These are phyloP conservation scores for cattle (Bos taurus) DNA, from an alignment of 2,113 vertebrate species.

Conservation along the genomic window ARS-UCD2.0 NC_037335.1:36849001-36849500, in stretches of 20 bases:
- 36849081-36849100: neutral
- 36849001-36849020: neutral
- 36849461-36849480: neutral
- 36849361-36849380: neutral
- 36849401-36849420: neutral
- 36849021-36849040: neutral
- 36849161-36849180: neutral
- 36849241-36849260: neutral
- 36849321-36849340: neutral
- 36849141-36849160: neutral
- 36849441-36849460: neutral
- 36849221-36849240: neutral
- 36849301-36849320: neutral
- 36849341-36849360: constrained; percentile 8
- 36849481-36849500: neutral
- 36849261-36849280: neutral
- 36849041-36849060: constrained; percentile 9
- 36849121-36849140: neutral
- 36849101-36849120: neutral
- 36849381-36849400: neutral
- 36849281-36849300: constrained; percentile 12
- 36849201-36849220: neutral
- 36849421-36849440: neutral
- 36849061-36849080: neutral
- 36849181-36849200: neutral